phyloP scores from a whole-genome alignment of 1,140 invertebrate species.

The Zaprionus vittiger region DNA sequence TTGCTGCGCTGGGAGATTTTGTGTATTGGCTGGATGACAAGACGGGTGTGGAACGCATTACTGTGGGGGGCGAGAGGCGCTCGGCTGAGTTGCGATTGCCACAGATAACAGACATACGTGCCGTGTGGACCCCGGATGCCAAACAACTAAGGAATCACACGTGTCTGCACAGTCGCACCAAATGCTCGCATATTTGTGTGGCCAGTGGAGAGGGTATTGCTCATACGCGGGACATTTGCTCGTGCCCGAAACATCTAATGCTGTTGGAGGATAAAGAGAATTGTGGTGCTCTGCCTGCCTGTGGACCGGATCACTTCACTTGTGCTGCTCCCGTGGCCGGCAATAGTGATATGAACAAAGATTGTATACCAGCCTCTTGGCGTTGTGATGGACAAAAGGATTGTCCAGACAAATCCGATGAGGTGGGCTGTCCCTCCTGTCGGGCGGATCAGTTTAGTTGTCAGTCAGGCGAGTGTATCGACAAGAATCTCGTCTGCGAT shows the following conservation, averaged over 20 bases:
- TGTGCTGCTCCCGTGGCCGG: constrained; percentile 86
- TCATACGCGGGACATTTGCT: constrained; percentile 87
- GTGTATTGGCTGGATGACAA: constrained; percentile 94
- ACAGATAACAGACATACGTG: constrained; percentile 87
- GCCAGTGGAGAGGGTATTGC: constrained; percentile 87
- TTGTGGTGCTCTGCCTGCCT: constrained; percentile 90
- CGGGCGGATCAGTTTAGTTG: constrained; percentile 89
- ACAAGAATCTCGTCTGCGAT: constrained; percentile 89
- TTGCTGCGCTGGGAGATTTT: constrained; percentile 89
- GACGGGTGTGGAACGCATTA: constrained; percentile 85
- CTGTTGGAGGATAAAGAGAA: constrained; percentile 89
- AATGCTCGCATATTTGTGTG: constrained; percentile 86
- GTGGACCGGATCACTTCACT: constrained; percentile 91
- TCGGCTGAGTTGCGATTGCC: constrained; percentile 85
- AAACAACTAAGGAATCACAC: constrained; percentile 79
- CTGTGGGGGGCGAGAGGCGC: constrained; percentile 85
- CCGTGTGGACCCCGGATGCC: constrained; percentile 85
- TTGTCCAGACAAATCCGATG: constrained; percentile 93
- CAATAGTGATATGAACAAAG: constrained; percentile 84
- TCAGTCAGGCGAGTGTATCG: constrained; percentile 91
- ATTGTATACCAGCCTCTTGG: constrained; percentile 94
- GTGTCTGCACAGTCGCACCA: constrained; percentile 76
- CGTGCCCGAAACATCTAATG: constrained; percentile 91
- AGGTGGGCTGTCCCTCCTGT: constrained; percentile 89
- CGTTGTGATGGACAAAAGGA: constrained; percentile 86